Percentiles rank a stretch among this genome's conserved stretches.
These are phyloP conservation scores for Eilema caniola DNA, from an alignment of 2,888 invertebrate species.

Conservation along the genomic window DNA sequence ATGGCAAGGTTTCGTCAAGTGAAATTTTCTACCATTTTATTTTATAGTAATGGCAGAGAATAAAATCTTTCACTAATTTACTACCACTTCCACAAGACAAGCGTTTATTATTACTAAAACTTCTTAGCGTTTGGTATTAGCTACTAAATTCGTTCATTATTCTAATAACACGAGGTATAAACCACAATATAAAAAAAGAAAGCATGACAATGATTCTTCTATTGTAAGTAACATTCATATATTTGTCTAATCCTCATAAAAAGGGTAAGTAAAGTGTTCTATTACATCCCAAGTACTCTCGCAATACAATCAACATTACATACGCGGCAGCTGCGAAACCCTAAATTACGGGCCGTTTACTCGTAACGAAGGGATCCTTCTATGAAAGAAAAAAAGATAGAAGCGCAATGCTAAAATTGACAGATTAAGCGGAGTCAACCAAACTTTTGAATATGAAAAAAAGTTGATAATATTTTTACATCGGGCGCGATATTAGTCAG, in stretches of 20 bases:
- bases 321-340: slow-evolving; percentile 81
- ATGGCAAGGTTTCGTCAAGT: slow-evolving; percentile 33
- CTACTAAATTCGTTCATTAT: neutral
- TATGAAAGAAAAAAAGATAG: slow-evolving; percentile 60
- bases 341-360: slow-evolving; percentile 80
- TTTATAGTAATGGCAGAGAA: neutral
- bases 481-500: no score
- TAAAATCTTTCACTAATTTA: neutral
- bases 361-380: slow-evolving; percentile 74
- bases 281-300: slow-evolving; percentile 63
- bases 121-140: neutral
- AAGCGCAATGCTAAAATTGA: slow-evolving; percentile 75
- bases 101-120: no score
- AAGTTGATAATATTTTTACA: neutral
- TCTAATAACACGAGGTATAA: neutral
- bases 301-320: slow-evolving; percentile 85
- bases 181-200: neutral
- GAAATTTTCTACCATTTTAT: neutral
- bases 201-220: slow-evolving; percentile 28
- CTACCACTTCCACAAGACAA: neutral
- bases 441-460: slow-evolving; percentile 31
- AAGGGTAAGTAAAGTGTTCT: slow-evolving; percentile 70
- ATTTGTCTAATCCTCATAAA: slow-evolving; percentile 65
- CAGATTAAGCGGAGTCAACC: slow-evolving; percentile 75
- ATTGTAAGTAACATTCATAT: slow-evolving; percentile 42